Conservation (phyloP, 92 coral and sea anemone genomes). For the Siderastrea siderea region DNA sequence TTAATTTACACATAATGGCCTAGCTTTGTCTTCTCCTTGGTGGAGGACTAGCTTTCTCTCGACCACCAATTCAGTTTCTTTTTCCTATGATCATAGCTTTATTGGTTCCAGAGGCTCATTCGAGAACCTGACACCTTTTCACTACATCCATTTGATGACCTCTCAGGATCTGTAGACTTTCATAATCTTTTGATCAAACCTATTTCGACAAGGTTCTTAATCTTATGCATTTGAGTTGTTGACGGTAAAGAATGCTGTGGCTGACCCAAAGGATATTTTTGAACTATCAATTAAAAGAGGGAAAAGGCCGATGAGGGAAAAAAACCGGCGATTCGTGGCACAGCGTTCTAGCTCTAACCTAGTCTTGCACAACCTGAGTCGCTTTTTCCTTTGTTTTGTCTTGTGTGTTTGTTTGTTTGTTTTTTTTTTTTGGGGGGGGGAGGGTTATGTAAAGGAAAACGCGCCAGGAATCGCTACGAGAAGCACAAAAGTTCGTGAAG, state of each 20-base stretch:
- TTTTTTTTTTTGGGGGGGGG: no score
- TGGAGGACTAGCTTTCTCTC: neutral
- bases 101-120: neutral
- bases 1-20: neutral
- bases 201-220: neutral
- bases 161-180: neutral
- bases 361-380: no score
- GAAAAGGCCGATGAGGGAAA: no score
- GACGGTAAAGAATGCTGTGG: neutral
- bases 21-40: neutral
- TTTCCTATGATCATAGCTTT: neutral
- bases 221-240: neutral
- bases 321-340: no score
- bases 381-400: no score
- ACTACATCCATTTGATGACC: neutral
- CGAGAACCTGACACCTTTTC: neutral
- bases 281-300: no score
- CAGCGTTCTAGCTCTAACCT: no score
- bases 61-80: neutral
- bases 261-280: no score
- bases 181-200: neutral
- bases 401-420: no score
- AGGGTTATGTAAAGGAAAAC: no score
- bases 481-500: no score
- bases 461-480: no score